Evolutionary conservation across 1,140 invertebrate species (phyloP), one percentile per base, ranked within the genome.

Genomic region (Heliothis subflexa): DNA sequence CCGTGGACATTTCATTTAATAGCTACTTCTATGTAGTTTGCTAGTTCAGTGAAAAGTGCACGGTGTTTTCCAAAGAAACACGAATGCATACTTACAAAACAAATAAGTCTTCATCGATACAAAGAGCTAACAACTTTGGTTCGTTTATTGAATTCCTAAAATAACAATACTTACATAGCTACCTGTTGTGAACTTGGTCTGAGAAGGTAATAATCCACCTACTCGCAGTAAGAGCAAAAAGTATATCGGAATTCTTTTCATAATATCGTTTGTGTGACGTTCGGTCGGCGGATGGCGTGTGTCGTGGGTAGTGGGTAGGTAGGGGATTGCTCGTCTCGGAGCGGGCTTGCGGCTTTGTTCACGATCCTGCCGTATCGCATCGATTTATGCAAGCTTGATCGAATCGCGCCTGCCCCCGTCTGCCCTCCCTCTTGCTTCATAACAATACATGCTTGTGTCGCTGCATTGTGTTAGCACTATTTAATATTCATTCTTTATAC

Each of bases 361-460:
- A 77, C 85, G 85, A 91, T 89, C 85, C 83, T 84, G 80, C 84
- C 88, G 89, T 90, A 93, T 91, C 90, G 90, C 87, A 91, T 93
- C 89, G 89, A 93, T 93, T 93, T 89, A 91, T 91, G 86, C 90
- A 91, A 85, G 90, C 88, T 85, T 89, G 88, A 91, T 91, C 88
- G 89, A 90, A 88, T 87, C 86, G 83, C 84, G 76, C 80, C 78
- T 81, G 64, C 80, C 79, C 78, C 80, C 78, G 72, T 80, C 78
- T 78, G 79, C 82, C 76, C 77, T 81, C 79, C 83, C 82, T 71
- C 80, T 84, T 68, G 64, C 72, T 83, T 83, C 82, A 85, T 85
- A 87, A 88, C 87, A 86, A 88, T 89, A 87, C 87, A 83, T 82
- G 84, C 76, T 49, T 64, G 50, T 55, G 61, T 55, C 62, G 74